Conservation (phyloP, 2,797 vertebrate species). For the Sebastes matsubarae region DNA sequence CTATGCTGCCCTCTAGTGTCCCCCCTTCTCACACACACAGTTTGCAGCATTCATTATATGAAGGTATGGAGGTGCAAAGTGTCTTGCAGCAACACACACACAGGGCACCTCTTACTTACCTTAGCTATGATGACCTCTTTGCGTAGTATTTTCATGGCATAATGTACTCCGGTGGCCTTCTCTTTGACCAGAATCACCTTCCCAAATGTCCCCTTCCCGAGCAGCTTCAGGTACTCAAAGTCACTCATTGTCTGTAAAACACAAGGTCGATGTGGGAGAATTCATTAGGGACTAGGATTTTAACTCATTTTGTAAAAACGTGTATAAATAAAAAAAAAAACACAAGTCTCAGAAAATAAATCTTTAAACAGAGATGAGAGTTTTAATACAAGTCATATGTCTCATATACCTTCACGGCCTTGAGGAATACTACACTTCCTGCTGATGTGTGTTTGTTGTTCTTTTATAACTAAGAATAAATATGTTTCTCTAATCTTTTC, state of each 20-base stretch:
- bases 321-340: background rate
- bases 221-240: conserved; percentile 93
- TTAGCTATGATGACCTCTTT: conserved; percentile 94
- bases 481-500: background rate
- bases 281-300: background rate
- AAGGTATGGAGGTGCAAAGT: background rate
- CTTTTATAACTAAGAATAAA: background rate
- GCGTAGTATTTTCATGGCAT: conserved; percentile 93
- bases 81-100: background rate
- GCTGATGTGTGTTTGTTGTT: background rate
- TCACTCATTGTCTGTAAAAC: conserved; percentile 88
- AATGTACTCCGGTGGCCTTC: conserved; percentile 88
- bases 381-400: background rate
- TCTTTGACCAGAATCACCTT: conserved; percentile 93
- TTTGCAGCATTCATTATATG: background rate
- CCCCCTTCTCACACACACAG: background rate
- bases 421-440: background rate
- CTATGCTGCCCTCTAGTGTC: background rate
- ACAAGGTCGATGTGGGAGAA: background rate
- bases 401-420: background rate
- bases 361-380: background rate
- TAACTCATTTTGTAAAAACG: background rate
- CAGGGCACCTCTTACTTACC: conserved; percentile 60
- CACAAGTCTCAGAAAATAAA: background rate
- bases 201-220: conserved; percentile 92